These are phyloP conservation scores for Kryptolebias marmoratus DNA, from an alignment of 2,113 vertebrate species.

Conservation along the genomic window DNA sequence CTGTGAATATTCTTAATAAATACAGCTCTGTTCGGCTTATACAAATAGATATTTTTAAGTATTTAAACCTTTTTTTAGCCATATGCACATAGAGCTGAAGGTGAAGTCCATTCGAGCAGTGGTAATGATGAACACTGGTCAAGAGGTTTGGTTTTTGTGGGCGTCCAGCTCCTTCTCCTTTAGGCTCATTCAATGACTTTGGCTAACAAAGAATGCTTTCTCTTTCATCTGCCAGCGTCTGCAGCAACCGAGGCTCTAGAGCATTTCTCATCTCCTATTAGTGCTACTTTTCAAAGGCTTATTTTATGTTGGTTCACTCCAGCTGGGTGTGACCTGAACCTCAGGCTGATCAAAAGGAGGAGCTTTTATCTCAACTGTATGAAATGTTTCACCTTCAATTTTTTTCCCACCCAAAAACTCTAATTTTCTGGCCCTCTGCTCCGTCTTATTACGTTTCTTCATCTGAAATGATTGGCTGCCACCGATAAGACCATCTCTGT, in stretches of 20 bases:
- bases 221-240: constrained; percentile 78
- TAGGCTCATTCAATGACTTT: constrained; percentile 65
- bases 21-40: not conserved
- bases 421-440: constrained; percentile 14
- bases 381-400: constrained; percentile 50
- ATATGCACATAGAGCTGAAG: constrained; percentile 1
- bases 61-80: not conserved
- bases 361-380: constrained; percentile 63
- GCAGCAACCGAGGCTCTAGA: constrained; percentile 55
- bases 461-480: constrained; percentile 18
- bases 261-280: constrained; percentile 63
- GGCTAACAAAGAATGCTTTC: constrained; percentile 77
- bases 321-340: constrained; percentile 68
- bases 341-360: constrained; percentile 72
- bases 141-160: constrained; percentile 40
- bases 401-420: constrained; percentile 36
- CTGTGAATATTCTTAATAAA: not conserved
- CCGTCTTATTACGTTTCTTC: constrained; percentile 37
- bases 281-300: constrained; percentile 70
- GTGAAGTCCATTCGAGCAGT: constrained; percentile 16
- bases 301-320: constrained; percentile 69
- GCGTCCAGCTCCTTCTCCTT: constrained; percentile 32
- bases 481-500: not conserved
- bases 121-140: constrained; percentile 27
- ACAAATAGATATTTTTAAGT: not conserved